Conservation (phyloP, 2,113 vertebrate genomes). For the Callipepla squamata region DNA sequence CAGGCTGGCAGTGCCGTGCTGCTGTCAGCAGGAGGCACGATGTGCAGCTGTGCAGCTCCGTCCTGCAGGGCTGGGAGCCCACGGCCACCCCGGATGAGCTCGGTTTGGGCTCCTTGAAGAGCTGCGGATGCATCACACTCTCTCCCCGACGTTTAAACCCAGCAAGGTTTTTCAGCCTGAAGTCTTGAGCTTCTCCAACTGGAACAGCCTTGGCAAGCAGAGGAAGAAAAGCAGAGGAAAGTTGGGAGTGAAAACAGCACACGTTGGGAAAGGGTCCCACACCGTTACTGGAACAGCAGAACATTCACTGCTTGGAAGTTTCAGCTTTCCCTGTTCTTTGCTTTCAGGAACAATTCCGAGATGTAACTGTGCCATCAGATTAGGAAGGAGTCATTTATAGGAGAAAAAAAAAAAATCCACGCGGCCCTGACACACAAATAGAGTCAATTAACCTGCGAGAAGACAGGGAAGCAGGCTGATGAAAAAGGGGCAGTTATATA, state of each 20-base stretch:
- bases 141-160: neutral
- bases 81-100: neutral
- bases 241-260: neutral
- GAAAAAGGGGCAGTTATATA: neutral
- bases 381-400: slow-evolving; percentile 31
- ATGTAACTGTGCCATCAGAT: slow-evolving; percentile 7
- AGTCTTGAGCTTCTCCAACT: neutral
- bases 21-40: neutral
- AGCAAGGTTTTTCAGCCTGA: neutral
- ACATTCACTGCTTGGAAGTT: neutral
- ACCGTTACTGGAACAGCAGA: neutral
- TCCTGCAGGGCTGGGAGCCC: neutral
- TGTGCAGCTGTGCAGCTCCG: neutral
- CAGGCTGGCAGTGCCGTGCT: neutral
- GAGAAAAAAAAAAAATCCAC: neutral
- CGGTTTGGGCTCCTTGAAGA: neutral
- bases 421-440: slow-evolving; percentile 43
- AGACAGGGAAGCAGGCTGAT: neutral
- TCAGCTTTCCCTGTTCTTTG: neutral
- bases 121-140: neutral
- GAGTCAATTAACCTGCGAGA: slow-evolving; percentile 53
- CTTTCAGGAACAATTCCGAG: neutral
- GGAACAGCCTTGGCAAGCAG: neutral
- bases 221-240: neutral
- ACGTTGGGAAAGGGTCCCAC: neutral